Evolutionary conservation across 2,888 invertebrate genomes (phyloP).

Genomic region (Clostera curtula): DNA sequence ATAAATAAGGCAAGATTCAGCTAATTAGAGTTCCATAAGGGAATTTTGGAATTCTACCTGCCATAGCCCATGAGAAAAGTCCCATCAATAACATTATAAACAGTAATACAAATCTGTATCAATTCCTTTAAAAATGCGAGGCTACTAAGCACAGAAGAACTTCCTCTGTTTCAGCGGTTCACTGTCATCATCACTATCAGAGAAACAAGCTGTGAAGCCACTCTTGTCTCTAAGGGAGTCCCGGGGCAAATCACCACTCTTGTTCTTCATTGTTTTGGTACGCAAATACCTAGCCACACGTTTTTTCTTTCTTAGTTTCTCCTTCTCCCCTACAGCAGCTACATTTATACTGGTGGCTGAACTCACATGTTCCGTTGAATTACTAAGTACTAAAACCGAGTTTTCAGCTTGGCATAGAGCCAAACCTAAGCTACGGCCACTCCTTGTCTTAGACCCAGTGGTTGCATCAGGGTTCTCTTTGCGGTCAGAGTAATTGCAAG

Average conservation of each 20-base stretch:
- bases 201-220: conserved; percentile 60
- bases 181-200: conserved; percentile 62
- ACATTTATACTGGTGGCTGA: conserved; percentile 50
- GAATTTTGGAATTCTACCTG: too few relatives aligned
- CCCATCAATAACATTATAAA: too few relatives aligned
- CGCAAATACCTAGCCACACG: conserved; percentile 24
- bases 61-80: too few relatives aligned
- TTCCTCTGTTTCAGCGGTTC: conserved; percentile 47
- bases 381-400: conserved; percentile 43
- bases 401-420: conserved; percentile 37
- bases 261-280: conserved; percentile 30
- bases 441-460: conserved; percentile 42
- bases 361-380: conserved; percentile 45
- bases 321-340: conserved; percentile 23
- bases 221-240: conserved; percentile 52
- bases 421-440: conserved; percentile 44
- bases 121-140: not conserved
- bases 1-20: too few relatives aligned
- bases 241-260: conserved; percentile 29
- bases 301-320: conserved; percentile 25
- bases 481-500: conserved; percentile 36
- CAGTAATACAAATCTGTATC: conserved; percentile 1
- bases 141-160: conserved; percentile 43
- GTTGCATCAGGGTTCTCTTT: conserved; percentile 47
- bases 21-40: too few relatives aligned